Percentiles rank a stretch among this genome's conserved stretches.
These are phyloP conservation scores for Drosophila putrida DNA, from an alignment of 2,888 invertebrate genomes.

Conservation along the genomic window DNA sequence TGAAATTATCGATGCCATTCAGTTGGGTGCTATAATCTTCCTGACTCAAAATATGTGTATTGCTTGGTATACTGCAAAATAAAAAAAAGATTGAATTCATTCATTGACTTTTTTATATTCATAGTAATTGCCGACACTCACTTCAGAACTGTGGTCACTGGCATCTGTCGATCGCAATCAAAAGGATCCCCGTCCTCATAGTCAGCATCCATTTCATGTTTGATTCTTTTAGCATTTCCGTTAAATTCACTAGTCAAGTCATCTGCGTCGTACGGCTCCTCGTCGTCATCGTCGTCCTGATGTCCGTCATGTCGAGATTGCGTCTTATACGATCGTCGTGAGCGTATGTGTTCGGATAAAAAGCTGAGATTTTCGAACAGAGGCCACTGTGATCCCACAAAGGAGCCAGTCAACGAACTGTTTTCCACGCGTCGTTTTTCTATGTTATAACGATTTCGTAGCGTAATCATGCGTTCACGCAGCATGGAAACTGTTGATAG, in stretches of 20 bases:
- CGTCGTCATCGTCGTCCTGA: constrained; percentile 62
- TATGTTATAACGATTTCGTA: constrained; percentile 85
- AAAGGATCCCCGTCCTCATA: constrained; percentile 38
- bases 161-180: constrained; percentile 57
- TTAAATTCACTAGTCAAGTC: constrained; percentile 56
- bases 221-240: constrained; percentile 52
- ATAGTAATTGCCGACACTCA: constrained; percentile 21
- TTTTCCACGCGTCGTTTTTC: constrained; percentile 85
- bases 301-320: constrained; percentile 35
- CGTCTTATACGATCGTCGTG: constrained; percentile 83
- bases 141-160: constrained; percentile 66
- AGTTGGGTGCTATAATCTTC: constrained; percentile 12
- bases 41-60: constrained; percentile 11
- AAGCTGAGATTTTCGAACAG: constrained; percentile 84
- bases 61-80: constrained; percentile 37
- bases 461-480: constrained; percentile 85
- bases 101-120: background rate
- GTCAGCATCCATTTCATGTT: constrained; percentile 58
- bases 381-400: constrained; percentile 84
- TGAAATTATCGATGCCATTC: constrained; percentile 42
- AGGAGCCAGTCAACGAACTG: constrained; percentile 63
- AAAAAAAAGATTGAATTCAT: background rate
- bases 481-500: constrained; percentile 78
- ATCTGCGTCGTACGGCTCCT: constrained; percentile 62
- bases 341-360: constrained; percentile 84